Evolutionary conservation across 2,888 invertebrate species (phyloP).

Genomic region (Pyrochroa serraticornis): DNA sequence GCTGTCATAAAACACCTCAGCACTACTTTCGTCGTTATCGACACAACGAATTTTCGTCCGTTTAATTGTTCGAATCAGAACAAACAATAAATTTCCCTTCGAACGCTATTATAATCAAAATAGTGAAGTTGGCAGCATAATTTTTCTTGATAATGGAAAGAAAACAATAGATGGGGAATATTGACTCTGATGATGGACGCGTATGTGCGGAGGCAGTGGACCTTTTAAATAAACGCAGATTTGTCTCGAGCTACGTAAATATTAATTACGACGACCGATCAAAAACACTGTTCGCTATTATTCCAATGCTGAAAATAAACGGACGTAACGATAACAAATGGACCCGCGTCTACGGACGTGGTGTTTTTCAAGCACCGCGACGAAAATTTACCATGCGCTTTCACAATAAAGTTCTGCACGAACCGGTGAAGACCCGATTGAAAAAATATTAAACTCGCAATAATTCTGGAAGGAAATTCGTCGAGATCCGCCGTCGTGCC

Average conservation of each 20-base stretch:
- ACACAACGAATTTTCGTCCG: conserved; percentile 2
- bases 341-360: conserved; percentile 25
- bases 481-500: too few species aligned
- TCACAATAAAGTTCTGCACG: too few species aligned
- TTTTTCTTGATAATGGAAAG: conserved; percentile 20
- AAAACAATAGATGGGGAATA: conserved; percentile 23
- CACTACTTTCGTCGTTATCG: conserved; percentile 1
- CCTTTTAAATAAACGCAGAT: conserved; percentile 29
- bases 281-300: conserved; percentile 32
- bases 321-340: conserved; percentile 30
- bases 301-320: conserved; percentile 30
- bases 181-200: conserved; percentile 16
- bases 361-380: conserved; percentile 26
- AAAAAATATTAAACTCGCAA: too few species aligned
- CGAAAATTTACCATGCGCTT: too few species aligned
- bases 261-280: conserved; percentile 32
- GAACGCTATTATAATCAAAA: not conserved
- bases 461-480: too few species aligned
- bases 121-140: not conserved
- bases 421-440: too few species aligned
- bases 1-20: conserved; percentile 7
- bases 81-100: conserved; percentile 4
- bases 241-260: conserved; percentile 30
- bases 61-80: conserved; percentile 1
- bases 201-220: conserved; percentile 15